These are phyloP conservation scores for Perca flavescens DNA, from an alignment of 2,113 vertebrate species.

Conservation along the genomic window DNA sequence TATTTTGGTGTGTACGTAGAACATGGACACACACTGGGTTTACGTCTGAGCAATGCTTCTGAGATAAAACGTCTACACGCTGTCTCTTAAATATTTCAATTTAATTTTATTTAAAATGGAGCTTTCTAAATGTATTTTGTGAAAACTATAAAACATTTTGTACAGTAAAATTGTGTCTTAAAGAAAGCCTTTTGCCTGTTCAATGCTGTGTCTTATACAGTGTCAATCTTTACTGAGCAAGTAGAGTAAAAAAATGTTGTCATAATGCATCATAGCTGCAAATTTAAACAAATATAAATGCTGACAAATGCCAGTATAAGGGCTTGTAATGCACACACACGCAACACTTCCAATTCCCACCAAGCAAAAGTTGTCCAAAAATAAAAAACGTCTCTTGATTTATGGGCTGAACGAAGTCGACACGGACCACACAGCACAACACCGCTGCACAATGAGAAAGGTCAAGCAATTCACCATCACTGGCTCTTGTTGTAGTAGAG, in stretches of 20 bases:
- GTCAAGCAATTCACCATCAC: slow-evolving; percentile 81
- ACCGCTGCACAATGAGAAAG: slow-evolving; percentile 77
- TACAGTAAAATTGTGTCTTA: slow-evolving; percentile 87
- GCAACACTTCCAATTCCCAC: slow-evolving; percentile 66
- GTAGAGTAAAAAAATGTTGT: not conserved
- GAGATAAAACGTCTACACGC: slow-evolving; percentile 84
- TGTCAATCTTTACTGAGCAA: slow-evolving; percentile 21
- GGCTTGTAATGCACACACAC: slow-evolving; percentile 29
- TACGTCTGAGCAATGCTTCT: slow-evolving; percentile 83
- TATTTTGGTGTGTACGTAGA: slow-evolving; percentile 80
- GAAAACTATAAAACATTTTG: slow-evolving; percentile 89
- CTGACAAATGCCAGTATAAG: slow-evolving; percentile 29
- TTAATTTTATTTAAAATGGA: slow-evolving; percentile 90
- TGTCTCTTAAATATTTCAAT: slow-evolving; percentile 88
- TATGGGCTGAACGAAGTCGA: slow-evolving; percentile 71
- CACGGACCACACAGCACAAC: slow-evolving; percentile 80
- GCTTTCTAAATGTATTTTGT: slow-evolving; percentile 90
- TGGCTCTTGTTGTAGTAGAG: slow-evolving; percentile 81
- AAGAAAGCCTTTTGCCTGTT: slow-evolving; percentile 79
- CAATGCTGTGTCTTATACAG: slow-evolving; percentile 47
- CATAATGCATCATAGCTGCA: slow-evolving; percentile 13
- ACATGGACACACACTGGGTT: slow-evolving; percentile 82
- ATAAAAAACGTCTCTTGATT: slow-evolving; percentile 74
- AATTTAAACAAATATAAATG: slow-evolving; percentile 35
- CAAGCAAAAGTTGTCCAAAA: slow-evolving; percentile 63